Evolutionary conservation across 2,888 invertebrate species (phyloP), one percentile per base, ranked within the genome.

Genomic region (Aelia acuminata): DNA sequence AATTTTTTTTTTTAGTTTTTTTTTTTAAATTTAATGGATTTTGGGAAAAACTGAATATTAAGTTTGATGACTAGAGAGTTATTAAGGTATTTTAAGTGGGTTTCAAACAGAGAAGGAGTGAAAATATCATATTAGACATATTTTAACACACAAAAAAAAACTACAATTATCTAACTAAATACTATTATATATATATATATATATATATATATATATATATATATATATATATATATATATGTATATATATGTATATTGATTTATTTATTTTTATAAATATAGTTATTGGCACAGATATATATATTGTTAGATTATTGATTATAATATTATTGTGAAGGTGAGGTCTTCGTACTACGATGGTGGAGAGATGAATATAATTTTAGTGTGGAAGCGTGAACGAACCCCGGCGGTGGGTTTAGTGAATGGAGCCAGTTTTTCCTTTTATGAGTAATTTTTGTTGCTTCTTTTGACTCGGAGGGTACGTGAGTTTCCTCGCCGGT

Each of bases 391-490:
- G 31, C 63, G 35, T 70, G 63, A 70, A 70, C 31, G 63, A 35
- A 35, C 22, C 43, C n/a, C 80, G 80, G 80, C 80, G 63, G 63
- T 80, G 80, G 80, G 43, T 80, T 80, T 80, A 80, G 80, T 80
- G 80, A 80, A 80, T 80, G 80, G 80, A 35, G 8, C n/a, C n/a
- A 80, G 80, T 80, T 80, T 80, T 80, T 80, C 43, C 43, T 80
- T 80, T 80, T 80, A 39, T 80, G 22, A 80, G 80, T 80, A 43
- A 80, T 80, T 80, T 80, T 80, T 80, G 80, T 47, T 80, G 35
- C 43, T 80, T 70, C 63, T 70, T 70, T 70, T 70, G 63, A 43
- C 80, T 43, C 5, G 43, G 80, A 47, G 80, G 80, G 26, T 57
- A 80, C 80, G 80, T 80, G 80, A 80, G 80, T 80, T 80, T 80